A percentile compares a stretch with the other conserved stretches of the same genome.
Conservation (phyloP, 2,888 invertebrate genomes). For the Tachystola acroxantha region DNA sequence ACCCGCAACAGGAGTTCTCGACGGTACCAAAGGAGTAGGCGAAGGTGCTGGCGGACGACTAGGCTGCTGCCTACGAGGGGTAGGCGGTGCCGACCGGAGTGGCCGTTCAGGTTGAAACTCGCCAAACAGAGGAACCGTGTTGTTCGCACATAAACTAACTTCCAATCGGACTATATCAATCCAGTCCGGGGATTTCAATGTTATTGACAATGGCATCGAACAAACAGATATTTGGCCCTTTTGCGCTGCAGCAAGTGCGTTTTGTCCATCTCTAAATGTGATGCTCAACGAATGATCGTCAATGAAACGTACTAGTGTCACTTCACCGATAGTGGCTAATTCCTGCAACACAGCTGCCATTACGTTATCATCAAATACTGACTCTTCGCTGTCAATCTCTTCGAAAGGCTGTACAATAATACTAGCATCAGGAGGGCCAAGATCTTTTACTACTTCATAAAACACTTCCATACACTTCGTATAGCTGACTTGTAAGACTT, state of each 20-base stretch:
- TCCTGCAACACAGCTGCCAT: slow-evolving; percentile 89
- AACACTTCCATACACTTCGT: slow-evolving; percentile 88
- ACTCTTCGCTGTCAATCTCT: slow-evolving; percentile 64
- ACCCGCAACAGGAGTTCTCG: slow-evolving; percentile 61
- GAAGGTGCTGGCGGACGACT: slow-evolving; percentile 81
- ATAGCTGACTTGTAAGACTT: slow-evolving; percentile 88
- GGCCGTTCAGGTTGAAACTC: slow-evolving; percentile 54
- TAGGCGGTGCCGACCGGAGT: slow-evolving; percentile 63
- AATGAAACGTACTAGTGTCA: slow-evolving; percentile 93
- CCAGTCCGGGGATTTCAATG: slow-evolving; percentile 93
- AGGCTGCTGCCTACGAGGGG: slow-evolving; percentile 72
- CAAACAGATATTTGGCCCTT: slow-evolving; percentile 79
- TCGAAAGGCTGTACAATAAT: slow-evolving; percentile 83
- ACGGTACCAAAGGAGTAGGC: slow-evolving; percentile 64
- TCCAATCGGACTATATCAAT: slow-evolving; percentile 88
- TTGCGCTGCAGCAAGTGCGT: slow-evolving; percentile 86
- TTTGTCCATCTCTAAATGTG: slow-evolving; percentile 93
- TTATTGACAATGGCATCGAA: slow-evolving; percentile 82
- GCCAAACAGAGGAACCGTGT: slow-evolving; percentile 87
- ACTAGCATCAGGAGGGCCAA: slow-evolving; percentile 97
- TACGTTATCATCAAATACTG: slow-evolving; percentile 88
- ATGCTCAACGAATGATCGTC: slow-evolving; percentile 91
- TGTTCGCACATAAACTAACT: slow-evolving; percentile 89
- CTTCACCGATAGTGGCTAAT: slow-evolving; percentile 91
- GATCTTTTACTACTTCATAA: slow-evolving; percentile 88